Conservation (phyloP, 2,113 vertebrate species). For the Athene noctua region DNA sequence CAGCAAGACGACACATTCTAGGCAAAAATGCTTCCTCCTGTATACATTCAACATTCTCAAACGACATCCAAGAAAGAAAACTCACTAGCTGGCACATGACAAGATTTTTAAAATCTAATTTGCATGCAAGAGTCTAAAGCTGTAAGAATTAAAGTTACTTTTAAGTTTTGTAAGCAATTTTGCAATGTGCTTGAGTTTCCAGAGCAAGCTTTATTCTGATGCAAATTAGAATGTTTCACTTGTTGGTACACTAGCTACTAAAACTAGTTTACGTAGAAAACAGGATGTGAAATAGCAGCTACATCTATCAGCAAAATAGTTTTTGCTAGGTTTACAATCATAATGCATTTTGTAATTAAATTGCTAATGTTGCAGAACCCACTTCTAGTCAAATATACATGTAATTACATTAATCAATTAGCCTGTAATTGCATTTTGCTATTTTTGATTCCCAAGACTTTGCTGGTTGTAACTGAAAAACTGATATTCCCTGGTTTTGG, state of each 20-base stretch:
- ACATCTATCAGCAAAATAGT: not conserved
- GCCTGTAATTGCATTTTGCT: conserved; percentile 25
- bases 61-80: not conserved
- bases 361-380: conserved; percentile 21
- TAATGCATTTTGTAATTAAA: conserved; percentile 7
- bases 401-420: conserved; percentile 57
- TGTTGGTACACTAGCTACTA: not conserved
- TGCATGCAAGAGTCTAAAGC: not conserved
- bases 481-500: not conserved
- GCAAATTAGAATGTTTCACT: not conserved
- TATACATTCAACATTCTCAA: not conserved
- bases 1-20: not conserved
- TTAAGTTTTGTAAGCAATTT: not conserved
- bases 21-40: not conserved
- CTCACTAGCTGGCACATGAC: not conserved
- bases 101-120: not conserved
- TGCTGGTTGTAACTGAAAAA: not conserved
- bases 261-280: not conserved
- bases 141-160: not conserved
- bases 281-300: not conserved
- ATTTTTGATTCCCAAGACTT: conserved; percentile 22
- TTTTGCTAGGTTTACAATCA: not conserved
- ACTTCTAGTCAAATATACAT: conserved; percentile 18
- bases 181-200: not conserved
- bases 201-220: not conserved